Evolutionary conservation across 2,888 invertebrate species (phyloP).

Genomic region (Rotaria magnacalcarata): DNA sequence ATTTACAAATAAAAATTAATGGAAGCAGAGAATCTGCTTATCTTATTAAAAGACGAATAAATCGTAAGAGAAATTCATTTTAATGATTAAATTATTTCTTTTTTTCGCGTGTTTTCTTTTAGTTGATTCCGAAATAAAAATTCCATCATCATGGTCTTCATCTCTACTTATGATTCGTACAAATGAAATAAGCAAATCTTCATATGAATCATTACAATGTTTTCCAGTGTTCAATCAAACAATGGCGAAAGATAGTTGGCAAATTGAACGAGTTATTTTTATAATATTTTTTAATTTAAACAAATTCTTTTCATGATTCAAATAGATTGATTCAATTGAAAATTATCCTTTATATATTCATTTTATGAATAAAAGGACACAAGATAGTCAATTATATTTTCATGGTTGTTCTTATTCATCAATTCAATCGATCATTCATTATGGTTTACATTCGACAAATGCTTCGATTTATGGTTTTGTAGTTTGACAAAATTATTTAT

Average conservation of each 20-base stretch:
- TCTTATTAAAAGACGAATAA: neutral
- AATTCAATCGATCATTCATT: constrained; percentile 1
- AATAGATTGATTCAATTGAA: neutral
- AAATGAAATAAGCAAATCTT: neutral
- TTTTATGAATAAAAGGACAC: neutral
- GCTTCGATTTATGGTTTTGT: constrained; percentile 11
- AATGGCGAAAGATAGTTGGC: neutral
- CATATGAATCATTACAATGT: neutral
- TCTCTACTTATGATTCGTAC: neutral
- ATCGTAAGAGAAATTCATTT: neutral
- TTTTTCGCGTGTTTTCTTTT: too few relatives aligned
- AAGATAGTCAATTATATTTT: neutral
- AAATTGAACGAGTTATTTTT: neutral
- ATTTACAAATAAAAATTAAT: neutral
- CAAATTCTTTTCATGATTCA: neutral
- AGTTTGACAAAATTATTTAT: too few relatives aligned
- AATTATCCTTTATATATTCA: neutral
- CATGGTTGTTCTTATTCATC: constrained; percentile 18
- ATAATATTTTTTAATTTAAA: too few relatives aligned
- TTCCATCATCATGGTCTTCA: neutral
- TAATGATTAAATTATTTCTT: too few relatives aligned
- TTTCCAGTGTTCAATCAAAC: neutral
- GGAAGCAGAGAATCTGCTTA: neutral
- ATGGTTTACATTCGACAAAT: neutral
- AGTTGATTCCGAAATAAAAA: neutral